phyloP scores from a whole-genome alignment of 2,113 vertebrate genomes.

The Tragelaphus strepsiceros region DNA sequence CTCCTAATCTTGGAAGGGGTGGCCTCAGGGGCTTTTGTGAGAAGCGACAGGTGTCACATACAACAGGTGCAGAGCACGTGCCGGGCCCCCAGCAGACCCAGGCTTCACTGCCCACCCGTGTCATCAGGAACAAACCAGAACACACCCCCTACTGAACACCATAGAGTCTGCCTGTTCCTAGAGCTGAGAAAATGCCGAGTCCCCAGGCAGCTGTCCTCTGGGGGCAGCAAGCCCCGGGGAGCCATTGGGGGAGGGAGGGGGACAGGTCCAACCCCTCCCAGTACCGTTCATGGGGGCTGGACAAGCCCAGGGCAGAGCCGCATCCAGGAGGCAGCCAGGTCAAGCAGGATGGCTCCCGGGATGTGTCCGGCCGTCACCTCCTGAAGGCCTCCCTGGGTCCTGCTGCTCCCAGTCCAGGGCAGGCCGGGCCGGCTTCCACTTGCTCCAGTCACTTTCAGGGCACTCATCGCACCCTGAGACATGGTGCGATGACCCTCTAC shows the following conservation, averaged over 20 bases:
- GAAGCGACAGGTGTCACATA: rapidly evolving
- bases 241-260: too few relatives aligned
- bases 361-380: rapidly evolving
- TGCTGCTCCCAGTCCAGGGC: neutral
- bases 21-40: neutral
- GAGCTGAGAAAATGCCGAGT: rapidly evolving
- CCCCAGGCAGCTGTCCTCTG: neutral
- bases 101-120: rapidly evolving
- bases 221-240: rapidly evolving
- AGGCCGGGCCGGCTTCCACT: rapidly evolving
- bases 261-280: rapidly evolving
- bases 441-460: neutral
- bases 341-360: too few relatives aligned
- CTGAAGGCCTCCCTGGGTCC: neutral
- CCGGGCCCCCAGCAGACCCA: too few relatives aligned
- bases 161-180: neutral
- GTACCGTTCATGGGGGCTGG: neutral
- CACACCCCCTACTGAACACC: neutral
- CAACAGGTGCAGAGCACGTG: rapidly evolving
- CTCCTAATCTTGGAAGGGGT: neutral
- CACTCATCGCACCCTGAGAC: neutral
- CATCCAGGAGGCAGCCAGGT: rapidly evolving
- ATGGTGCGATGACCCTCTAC: rapidly evolving
- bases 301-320: neutral
- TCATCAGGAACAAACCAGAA: neutral